A percentile compares a stretch with the other conserved stretches of the same genome.
phyloP scores from a whole-genome alignment of 2,113 vertebrate species.

The Microtus oregoni region DNA sequence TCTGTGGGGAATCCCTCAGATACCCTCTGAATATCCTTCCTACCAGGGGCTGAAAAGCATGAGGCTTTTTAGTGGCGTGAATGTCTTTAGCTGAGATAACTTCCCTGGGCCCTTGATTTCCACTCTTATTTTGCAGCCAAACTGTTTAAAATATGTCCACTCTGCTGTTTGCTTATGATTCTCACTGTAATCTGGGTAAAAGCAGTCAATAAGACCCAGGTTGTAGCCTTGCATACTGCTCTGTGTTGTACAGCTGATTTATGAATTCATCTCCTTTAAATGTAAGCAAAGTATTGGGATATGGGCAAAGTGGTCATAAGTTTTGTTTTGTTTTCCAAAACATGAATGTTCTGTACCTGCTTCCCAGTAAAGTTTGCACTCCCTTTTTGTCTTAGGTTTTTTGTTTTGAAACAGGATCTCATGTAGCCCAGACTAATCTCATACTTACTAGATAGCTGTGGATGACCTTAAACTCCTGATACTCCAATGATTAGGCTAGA shows the following conservation, averaged over 20 bases:
- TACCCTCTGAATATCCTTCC: neutral
- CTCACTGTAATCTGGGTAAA: neutral
- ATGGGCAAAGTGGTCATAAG: neutral
- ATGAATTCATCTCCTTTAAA: neutral
- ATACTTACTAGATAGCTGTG: neutral
- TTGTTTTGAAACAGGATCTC: neutral
- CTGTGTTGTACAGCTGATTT: neutral
- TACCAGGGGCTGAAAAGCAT: no score
- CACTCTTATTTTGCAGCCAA: neutral
- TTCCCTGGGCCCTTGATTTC: neutral
- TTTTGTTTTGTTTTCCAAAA: neutral
- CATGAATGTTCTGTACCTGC: neutral
- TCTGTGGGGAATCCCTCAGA: neutral
- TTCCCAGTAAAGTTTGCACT: neutral
- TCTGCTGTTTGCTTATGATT: neutral
- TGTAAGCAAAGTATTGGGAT: neutral
- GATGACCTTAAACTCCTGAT: neutral
- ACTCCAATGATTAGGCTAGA: neutral
- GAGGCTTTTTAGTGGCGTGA: neutral
- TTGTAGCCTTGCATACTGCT: neutral
- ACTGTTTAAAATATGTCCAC: neutral
- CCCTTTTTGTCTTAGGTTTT: neutral
- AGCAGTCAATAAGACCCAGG: neutral
- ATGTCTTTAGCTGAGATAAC: neutral
- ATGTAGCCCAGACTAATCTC: neutral